phyloP scores from a whole-genome alignment of 2,888 invertebrate species.

The Chironomus riparius region DNA sequence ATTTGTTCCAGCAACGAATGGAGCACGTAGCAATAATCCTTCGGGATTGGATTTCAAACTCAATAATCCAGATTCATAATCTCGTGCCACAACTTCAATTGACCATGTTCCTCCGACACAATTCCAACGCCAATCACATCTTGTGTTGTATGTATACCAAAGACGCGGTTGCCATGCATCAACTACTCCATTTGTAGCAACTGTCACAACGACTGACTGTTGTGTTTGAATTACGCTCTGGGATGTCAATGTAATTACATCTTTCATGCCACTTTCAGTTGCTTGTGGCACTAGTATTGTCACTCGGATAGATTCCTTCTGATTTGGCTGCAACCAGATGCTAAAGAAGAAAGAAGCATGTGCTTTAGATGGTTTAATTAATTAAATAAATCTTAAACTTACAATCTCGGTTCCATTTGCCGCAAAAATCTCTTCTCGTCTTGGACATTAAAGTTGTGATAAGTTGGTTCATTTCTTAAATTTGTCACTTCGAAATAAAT shows the following conservation, averaged over 20 bases:
- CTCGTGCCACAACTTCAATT: constrained; percentile 56
- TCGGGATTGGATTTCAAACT: constrained; percentile 50
- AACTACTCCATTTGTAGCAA: constrained; percentile 35
- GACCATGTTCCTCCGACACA: constrained; percentile 64
- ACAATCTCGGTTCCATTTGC: constrained; percentile 49
- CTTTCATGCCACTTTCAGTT: constrained; percentile 47
- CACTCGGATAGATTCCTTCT: constrained; percentile 51
- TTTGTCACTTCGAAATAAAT: constrained; percentile 68
- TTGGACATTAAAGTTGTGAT: constrained; percentile 51
- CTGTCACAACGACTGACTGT: constrained; percentile 42
- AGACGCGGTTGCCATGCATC: constrained; percentile 52
- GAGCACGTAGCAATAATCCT: constrained; percentile 53
- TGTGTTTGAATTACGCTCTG: constrained; percentile 39
- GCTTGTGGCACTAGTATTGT: constrained; percentile 43
- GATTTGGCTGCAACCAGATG: constrained; percentile 33
- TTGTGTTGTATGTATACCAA: constrained; percentile 54
- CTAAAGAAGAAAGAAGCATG: background rate
- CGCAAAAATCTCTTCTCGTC: constrained; percentile 51
- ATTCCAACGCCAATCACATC: constrained; percentile 49
- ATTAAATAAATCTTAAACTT: constrained; percentile 34
- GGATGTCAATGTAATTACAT: constrained; percentile 55
- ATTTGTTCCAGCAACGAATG: constrained; percentile 58
- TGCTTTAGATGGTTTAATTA: background rate
- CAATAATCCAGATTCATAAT: constrained; percentile 54
- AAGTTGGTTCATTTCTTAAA: constrained; percentile 49